A percentile compares a stretch with the other conserved stretches of the same genome.
phyloP scores from a whole-genome alignment of 2,113 vertebrate species.

The Gallinago paraguaiae region DNA sequence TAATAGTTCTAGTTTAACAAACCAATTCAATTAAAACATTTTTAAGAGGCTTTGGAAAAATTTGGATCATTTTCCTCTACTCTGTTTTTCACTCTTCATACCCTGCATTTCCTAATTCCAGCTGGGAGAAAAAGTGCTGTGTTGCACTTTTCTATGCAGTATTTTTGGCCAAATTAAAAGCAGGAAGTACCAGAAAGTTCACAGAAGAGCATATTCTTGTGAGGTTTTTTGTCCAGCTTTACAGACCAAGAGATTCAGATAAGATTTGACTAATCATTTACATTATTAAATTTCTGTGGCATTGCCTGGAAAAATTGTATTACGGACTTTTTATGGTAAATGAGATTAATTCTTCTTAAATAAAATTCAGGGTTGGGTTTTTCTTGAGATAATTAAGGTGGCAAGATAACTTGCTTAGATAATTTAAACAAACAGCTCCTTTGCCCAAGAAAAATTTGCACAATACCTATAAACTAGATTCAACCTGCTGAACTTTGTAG shows the following conservation, averaged over 20 bases:
- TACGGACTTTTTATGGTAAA: neutral
- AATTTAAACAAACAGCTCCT: neutral
- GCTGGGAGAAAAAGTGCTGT: slow-evolving; percentile 37
- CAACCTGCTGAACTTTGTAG: neutral
- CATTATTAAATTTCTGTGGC: neutral
- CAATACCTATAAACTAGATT: neutral
- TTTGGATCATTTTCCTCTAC: neutral
- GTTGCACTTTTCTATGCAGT: slow-evolving; percentile 11
- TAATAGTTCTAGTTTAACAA: neutral
- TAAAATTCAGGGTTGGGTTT: neutral
- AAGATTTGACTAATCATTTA: neutral
- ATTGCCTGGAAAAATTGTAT: neutral
- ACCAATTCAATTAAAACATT: neutral
- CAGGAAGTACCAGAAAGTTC: slow-evolving; percentile 45
- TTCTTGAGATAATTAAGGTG: neutral
- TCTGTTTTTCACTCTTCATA: slow-evolving; percentile 18
- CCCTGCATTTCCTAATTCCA: slow-evolving; percentile 24
- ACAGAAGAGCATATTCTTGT: neutral
- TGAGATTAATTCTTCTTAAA: neutral
- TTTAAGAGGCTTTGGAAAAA: neutral
- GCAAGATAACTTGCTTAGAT: neutral
- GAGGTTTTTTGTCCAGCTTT: neutral
- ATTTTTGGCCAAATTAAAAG: slow-evolving; percentile 26
- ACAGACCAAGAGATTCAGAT: neutral
- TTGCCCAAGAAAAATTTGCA: neutral